Evolutionary conservation across 2,797 vertebrate species (phyloP).

Genomic region (Sebastes reedi): DNA sequence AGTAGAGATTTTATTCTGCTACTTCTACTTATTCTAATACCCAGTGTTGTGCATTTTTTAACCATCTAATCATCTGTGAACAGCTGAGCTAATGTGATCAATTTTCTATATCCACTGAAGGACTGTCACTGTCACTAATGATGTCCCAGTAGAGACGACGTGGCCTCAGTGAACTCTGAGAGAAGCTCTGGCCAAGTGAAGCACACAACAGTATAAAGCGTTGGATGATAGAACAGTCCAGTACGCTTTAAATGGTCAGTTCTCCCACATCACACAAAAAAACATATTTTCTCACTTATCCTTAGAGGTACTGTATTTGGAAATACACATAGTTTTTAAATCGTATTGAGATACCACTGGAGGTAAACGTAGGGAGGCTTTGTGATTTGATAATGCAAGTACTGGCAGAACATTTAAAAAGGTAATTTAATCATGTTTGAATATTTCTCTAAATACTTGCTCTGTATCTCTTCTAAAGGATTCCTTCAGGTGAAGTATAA

Average conservation of each 20-base stretch:
- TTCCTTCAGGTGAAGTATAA: not conserved
- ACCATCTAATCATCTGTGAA: slow-evolving; percentile 6
- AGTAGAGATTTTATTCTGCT: not conserved
- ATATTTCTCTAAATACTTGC: not conserved
- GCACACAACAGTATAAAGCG: slow-evolving; percentile 11
- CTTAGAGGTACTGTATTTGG: not conserved
- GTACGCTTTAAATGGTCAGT: not conserved
- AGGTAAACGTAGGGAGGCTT: not conserved
- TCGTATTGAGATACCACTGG: not conserved
- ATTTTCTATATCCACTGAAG: slow-evolving; percentile 31
- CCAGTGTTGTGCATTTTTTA: not conserved
- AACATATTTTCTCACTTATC: not conserved
- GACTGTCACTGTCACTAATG: slow-evolving; percentile 37
- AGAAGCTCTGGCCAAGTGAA: slow-evolving; percentile 26
- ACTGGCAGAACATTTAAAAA: not conserved
- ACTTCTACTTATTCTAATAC: slow-evolving; percentile 3
- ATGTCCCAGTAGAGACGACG: slow-evolving; percentile 41
- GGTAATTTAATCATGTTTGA: not conserved
- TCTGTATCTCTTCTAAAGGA: not conserved
- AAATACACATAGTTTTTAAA: not conserved
- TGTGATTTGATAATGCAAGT: not conserved
- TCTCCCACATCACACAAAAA: slow-evolving; percentile 12
- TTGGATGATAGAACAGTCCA: not conserved
- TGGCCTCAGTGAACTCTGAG: slow-evolving; percentile 44
- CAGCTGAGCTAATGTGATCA: slow-evolving; percentile 24